phyloP scores from a whole-genome alignment of 2,113 vertebrate genomes.

The Thalassarche chlororhynchos region DNA sequence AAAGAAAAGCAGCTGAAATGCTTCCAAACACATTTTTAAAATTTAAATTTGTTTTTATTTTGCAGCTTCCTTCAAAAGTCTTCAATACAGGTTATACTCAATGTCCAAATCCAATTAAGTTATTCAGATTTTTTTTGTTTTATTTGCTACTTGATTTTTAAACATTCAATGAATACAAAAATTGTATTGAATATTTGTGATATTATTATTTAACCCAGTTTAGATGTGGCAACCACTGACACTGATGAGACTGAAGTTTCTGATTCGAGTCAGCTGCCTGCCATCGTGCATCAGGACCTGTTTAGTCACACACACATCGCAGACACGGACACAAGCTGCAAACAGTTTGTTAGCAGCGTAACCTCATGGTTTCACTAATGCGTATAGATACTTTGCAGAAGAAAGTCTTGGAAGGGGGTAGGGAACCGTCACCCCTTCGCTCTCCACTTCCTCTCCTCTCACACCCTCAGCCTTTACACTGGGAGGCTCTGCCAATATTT shows the following conservation, averaged over 20 bases:
- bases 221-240: not conserved
- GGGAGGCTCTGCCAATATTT: slow-evolving; percentile 23
- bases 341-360: not conserved
- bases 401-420: not conserved
- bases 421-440: not conserved
- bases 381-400: not conserved
- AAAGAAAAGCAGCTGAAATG: not conserved
- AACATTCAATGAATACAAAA: not conserved
- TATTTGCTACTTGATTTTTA: not conserved
- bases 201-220: not conserved
- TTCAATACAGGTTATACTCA: not conserved
- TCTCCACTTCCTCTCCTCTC: slow-evolving; percentile 10
- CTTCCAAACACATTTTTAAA: slow-evolving; percentile 25
- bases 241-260: not conserved
- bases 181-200: not conserved
- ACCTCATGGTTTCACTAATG: not conserved
- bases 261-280: not conserved
- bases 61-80: not conserved
- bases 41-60: slow-evolving; percentile 7
- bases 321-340: not conserved
- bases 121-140: not conserved
- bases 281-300: not conserved
- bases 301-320: not conserved
- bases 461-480: not conserved
- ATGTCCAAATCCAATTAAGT: not conserved